A percentile compares a stretch with the other conserved stretches of the same genome.
These are phyloP conservation scores for Dasyornis broadbenti DNA, from an alignment of 2,113 vertebrate species.

Conservation along the genomic window DNA sequence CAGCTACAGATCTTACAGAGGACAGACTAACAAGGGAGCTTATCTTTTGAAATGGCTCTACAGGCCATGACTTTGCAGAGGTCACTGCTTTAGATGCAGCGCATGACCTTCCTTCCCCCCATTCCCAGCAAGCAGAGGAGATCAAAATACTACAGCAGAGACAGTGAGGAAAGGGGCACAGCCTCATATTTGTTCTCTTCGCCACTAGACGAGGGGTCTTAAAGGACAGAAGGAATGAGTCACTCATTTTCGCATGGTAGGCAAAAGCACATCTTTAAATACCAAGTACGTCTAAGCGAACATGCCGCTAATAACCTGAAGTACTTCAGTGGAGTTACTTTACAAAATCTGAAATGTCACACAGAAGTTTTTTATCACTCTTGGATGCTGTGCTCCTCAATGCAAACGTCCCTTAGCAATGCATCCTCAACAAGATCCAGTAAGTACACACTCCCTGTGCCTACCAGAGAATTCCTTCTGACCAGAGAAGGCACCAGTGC, in stretches of 20 bases:
- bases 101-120: not conserved
- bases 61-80: not conserved
- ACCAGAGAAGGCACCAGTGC: not conserved
- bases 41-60: not conserved
- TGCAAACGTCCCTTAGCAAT: not conserved
- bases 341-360: not conserved
- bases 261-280: not conserved
- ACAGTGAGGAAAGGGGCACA: not conserved
- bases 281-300: not conserved
- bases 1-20: not conserved
- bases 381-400: not conserved
- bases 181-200: not conserved
- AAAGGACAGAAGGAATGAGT: not conserved
- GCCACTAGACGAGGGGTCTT: not conserved
- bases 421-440: not conserved
- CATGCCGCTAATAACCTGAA: not conserved
- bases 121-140: not conserved
- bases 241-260: not conserved
- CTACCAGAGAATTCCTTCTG: not conserved
- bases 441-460: not conserved
- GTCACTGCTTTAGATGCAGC: not conserved
- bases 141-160: not conserved
- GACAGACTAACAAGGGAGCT: slow-evolving; percentile 1
- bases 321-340: not conserved
- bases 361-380: not conserved